Evolutionary conservation across 2,888 invertebrate genomes (phyloP).

Genomic region (Artemia sp.): DNA sequence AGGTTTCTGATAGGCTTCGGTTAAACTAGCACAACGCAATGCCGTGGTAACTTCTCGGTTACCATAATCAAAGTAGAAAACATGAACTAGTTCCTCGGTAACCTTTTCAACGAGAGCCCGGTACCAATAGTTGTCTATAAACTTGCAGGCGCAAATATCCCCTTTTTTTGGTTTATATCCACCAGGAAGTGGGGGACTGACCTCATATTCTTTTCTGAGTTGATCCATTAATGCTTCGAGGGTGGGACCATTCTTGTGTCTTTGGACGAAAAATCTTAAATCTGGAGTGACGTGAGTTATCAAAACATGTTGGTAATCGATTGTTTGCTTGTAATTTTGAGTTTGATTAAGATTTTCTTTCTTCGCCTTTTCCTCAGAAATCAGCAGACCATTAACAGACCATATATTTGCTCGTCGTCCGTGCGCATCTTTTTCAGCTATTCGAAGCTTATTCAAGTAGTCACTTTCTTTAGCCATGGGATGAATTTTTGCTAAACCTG

Average conservation of each 20-base stretch:
- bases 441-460: too few species aligned
- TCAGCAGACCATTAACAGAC: too few species aligned
- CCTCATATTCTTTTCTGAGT: constrained; percentile 64
- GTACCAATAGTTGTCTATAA: constrained; percentile 82
- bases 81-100: constrained; percentile 50
- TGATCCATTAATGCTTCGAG: constrained; percentile 70
- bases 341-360: too few species aligned
- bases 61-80: constrained; percentile 89
- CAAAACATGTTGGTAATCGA: constrained; percentile 66
- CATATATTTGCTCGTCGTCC: too few species aligned
- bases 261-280: constrained; percentile 75
- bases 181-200: constrained; percentile 69
- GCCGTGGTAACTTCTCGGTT: constrained; percentile 63
- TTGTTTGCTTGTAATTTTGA: constrained; percentile 25
- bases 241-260: constrained; percentile 63
- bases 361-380: too few species aligned
- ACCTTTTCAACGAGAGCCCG: constrained; percentile 59
- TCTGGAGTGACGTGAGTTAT: constrained; percentile 67
- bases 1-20: constrained; percentile 50
- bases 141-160: constrained; percentile 78
- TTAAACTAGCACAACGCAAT: constrained; percentile 61
- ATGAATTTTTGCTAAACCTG: too few species aligned
- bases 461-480: too few species aligned
- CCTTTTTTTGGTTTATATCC: constrained; percentile 61
- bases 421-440: too few species aligned